Percentiles rank a stretch among this genome's conserved stretches.
Evolutionary conservation across 2,113 vertebrate genomes (phyloP).

Genomic region (Clarias magur): DNA sequence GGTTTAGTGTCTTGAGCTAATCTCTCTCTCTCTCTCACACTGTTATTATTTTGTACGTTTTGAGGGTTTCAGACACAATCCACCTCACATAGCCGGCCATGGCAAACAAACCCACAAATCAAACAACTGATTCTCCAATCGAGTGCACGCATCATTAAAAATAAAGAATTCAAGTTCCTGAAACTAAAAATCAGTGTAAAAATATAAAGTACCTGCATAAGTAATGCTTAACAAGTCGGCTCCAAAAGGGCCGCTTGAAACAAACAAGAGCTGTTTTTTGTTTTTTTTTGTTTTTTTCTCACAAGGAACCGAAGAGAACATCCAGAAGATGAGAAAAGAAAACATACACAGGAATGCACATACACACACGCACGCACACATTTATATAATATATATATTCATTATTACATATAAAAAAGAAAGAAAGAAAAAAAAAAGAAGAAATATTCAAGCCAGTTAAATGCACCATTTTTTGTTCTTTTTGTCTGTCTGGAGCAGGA

Average conservation of each 20-base stretch:
- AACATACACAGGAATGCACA: conserved; percentile 37
- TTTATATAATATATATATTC: conserved; percentile 40
- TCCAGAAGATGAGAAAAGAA: conserved; percentile 39
- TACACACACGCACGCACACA: background rate
- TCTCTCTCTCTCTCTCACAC: conserved; percentile 12
- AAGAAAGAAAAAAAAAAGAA: background rate
- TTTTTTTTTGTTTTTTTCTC: background rate
- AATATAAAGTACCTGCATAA: conserved; percentile 67
- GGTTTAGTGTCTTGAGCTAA: conserved; percentile 57
- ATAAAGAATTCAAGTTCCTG: conserved; percentile 59
- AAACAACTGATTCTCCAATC: conserved; percentile 10
- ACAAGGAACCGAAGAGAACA: conserved; percentile 40
- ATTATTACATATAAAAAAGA: no score
- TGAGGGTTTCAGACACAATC: conserved; percentile 32
- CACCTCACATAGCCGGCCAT: conserved; percentile 23
- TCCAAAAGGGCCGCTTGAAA: conserved; percentile 41
- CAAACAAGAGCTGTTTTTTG: conserved; percentile 34
- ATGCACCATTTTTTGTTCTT: conserved; percentile 51
- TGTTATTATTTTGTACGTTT: conserved; percentile 51
- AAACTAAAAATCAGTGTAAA: conserved; percentile 59
- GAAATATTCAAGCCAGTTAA: conserved; percentile 51
- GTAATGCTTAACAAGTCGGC: conserved; percentile 50
- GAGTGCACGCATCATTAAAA: conserved; percentile 19
- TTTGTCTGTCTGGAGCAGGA: conserved; percentile 29
- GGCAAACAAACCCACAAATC: conserved; percentile 20